phyloP scores from a whole-genome alignment of 2,888 invertebrate genomes.

The Eupeodes luniger region DNA sequence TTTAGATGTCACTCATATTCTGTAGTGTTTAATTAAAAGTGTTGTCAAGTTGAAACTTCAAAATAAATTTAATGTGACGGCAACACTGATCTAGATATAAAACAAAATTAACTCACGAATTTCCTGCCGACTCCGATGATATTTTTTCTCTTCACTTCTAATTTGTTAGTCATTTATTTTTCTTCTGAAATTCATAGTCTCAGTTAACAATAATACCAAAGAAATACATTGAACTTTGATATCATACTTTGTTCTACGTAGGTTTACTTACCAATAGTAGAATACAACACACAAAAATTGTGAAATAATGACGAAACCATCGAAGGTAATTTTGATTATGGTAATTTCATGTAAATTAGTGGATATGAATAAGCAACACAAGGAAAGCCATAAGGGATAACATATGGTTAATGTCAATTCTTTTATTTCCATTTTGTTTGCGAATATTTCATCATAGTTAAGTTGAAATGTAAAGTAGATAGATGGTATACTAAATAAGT shows the following conservation, averaged over 20 bases:
- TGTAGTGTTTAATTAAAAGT: too few relatives aligned
- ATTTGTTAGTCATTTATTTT: background rate
- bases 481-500: too few relatives aligned
- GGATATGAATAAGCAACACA: background rate
- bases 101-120: background rate
- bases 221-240: conserved; percentile 29
- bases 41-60: too few relatives aligned
- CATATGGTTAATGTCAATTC: background rate
- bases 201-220: background rate
- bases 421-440: background rate
- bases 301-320: conserved; percentile 22
- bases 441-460: too few relatives aligned
- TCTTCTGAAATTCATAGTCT: background rate
- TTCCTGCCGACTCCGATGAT: background rate
- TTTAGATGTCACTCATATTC: too few relatives aligned
- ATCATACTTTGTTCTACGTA: background rate
- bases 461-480: too few relatives aligned
- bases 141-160: background rate
- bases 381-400: background rate
- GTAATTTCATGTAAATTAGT: background rate
- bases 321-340: background rate
- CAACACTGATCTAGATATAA: background rate
- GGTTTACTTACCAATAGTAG: background rate
- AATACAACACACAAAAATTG: background rate
- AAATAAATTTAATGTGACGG: background rate